phyloP scores from a whole-genome alignment of 2,113 vertebrate species.

The Zosterops hypoxanthus region DNA sequence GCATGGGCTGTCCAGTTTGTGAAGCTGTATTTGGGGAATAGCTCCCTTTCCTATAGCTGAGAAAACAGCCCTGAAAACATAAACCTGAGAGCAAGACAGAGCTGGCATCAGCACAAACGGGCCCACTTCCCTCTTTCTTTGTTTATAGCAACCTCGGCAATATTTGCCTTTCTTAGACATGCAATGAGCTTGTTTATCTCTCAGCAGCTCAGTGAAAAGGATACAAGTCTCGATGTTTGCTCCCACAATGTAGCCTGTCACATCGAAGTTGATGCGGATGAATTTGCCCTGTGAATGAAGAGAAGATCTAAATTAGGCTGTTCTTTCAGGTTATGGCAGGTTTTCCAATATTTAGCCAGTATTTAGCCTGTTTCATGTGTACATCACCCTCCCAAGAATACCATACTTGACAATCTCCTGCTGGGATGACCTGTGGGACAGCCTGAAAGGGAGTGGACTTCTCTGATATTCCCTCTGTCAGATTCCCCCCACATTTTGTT shows the following conservation, averaged over 20 bases:
- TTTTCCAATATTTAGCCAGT: not conserved
- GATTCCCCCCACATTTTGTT: not conserved
- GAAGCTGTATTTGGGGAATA: not conserved
- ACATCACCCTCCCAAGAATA: not conserved
- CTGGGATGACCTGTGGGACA: not conserved
- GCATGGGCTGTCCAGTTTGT: not conserved
- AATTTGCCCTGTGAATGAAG: constrained; percentile 81
- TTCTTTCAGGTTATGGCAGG: not conserved
- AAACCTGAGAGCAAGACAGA: not conserved
- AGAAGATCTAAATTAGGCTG: not conserved
- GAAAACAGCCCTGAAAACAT: not conserved
- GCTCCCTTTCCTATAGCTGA: not conserved
- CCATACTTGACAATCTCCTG: not conserved
- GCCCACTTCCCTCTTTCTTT: not conserved
- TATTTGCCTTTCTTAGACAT: constrained; percentile 55
- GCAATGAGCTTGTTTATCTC: not conserved
- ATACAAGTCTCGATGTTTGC: constrained; percentile 89
- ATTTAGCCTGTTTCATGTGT: not conserved
- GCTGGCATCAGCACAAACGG: not conserved
- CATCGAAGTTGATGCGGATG: constrained; percentile 88
- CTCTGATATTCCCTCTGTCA: not conserved
- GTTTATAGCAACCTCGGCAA: not conserved
- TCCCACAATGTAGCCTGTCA: constrained; percentile 85
- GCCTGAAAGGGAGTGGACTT: not conserved
- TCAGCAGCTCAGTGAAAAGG: constrained; percentile 62